phyloP scores from a whole-genome alignment of 2,888 invertebrate genomes.

The Drosophila rellima region DNA sequence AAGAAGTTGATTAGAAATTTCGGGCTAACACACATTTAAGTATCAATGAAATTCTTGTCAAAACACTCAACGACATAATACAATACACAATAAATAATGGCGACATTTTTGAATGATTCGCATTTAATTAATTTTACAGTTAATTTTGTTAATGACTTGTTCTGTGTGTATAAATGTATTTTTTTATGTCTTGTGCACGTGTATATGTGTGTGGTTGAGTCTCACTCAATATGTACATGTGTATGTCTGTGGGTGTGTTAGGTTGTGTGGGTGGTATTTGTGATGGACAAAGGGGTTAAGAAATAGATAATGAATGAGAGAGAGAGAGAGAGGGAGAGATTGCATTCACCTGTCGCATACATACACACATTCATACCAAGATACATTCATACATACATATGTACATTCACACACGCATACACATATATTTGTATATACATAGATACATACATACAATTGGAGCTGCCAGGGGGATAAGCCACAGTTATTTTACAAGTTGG shows the following conservation, averaged over 20 bases:
- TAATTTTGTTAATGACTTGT: slow-evolving; percentile 1
- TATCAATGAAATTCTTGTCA: slow-evolving; percentile 39
- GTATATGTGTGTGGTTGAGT: neutral
- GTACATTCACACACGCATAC: neutral
- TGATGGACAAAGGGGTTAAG: slow-evolving; percentile 6
- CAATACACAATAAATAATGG: slow-evolving; percentile 38
- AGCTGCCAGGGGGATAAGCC: slow-evolving; percentile 29
- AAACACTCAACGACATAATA: slow-evolving; percentile 53
- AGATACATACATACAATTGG: slow-evolving; percentile 31
- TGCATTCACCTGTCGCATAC: slow-evolving; percentile 30
- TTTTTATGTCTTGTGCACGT: neutral
- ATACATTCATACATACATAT: slow-evolving; percentile 22
- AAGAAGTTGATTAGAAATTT: slow-evolving; percentile 27
- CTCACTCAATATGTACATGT: neutral
- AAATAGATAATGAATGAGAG: neutral
- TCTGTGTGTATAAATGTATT: neutral
- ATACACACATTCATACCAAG: slow-evolving; percentile 31
- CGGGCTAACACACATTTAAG: slow-evolving; percentile 26
- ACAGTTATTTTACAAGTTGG: slow-evolving; percentile 34
- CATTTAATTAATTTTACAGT: slow-evolving; percentile 7
- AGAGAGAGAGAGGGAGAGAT: slow-evolving; percentile 6
- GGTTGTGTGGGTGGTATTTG: slow-evolving; percentile 9
- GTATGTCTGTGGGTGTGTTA: neutral
- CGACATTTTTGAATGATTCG: slow-evolving; percentile 3
- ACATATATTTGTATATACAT: slow-evolving; percentile 11